Conservation (phyloP, 2,888 invertebrate species). For the Dusona sp. region DNA sequence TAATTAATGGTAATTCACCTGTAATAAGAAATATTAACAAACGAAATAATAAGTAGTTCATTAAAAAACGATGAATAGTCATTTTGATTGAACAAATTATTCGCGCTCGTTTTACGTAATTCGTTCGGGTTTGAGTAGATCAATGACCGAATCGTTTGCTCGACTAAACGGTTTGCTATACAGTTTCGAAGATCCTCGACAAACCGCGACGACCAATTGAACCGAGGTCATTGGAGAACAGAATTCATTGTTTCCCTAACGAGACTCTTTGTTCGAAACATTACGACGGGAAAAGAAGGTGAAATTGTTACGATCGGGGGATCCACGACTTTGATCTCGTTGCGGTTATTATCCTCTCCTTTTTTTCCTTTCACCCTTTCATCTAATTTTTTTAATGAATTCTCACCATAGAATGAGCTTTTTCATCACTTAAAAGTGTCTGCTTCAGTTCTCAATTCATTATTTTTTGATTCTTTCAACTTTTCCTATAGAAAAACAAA, state of each 20-base stretch:
- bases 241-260: conserved; percentile 61
- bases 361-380: conserved; percentile 6
- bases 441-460: conserved; percentile 1
- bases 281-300: conserved; percentile 32
- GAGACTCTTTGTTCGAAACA: conserved; percentile 56
- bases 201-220: conserved; percentile 48
- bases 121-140: conserved; percentile 5
- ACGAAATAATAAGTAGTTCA: background rate
- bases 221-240: conserved; percentile 21
- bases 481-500: background rate
- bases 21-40: background rate
- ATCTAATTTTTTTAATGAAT: conserved; percentile 3
- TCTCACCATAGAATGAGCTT: background rate
- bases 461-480: background rate
- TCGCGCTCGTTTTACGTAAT: background rate
- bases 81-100: background rate
- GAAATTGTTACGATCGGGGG: conserved; percentile 23
- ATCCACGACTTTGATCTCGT: conserved; percentile 38
- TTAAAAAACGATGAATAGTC: background rate
- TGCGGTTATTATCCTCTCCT: conserved; percentile 38
- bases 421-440: background rate
- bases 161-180: conserved; percentile 37
- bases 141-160: conserved; percentile 37
- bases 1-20: background rate
- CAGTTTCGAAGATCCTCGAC: conserved; percentile 18